phyloP scores from a whole-genome alignment of 2,797 vertebrate species.

The Astyanax mexicanus region DNA sequence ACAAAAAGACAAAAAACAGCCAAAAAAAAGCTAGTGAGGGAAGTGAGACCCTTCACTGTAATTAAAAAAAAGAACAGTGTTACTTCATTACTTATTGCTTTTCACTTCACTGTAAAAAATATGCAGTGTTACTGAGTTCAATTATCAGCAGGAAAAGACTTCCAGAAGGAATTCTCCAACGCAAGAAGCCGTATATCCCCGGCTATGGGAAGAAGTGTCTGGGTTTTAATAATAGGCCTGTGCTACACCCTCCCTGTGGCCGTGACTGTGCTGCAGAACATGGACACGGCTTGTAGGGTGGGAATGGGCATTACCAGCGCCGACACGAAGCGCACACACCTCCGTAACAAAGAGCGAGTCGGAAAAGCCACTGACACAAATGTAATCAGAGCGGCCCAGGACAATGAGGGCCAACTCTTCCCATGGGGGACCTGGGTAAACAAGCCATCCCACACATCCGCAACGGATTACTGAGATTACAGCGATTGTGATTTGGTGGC shows the following conservation, averaged over 20 bases:
- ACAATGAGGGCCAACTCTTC: constrained; percentile 50
- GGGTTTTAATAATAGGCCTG: background rate
- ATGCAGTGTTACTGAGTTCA: background rate
- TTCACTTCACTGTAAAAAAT: background rate
- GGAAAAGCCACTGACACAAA: constrained; percentile 40
- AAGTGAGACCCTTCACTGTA: background rate
- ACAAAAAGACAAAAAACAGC: too few species aligned
- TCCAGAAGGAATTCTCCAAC: too few species aligned
- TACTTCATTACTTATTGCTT: too few species aligned
- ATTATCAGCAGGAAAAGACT: background rate
- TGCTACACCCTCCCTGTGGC: background rate
- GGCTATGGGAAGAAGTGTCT: background rate
- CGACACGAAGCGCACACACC: constrained; percentile 26
- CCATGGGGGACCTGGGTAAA: constrained; percentile 49
- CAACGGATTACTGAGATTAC: constrained; percentile 40
- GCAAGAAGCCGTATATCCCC: too few species aligned
- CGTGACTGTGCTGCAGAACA: background rate
- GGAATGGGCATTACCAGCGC: constrained; percentile 23
- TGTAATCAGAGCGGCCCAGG: constrained; percentile 26
- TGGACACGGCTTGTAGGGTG: background rate
- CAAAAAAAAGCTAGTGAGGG: background rate
- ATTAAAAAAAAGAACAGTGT: too few species aligned
- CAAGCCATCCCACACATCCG: constrained; percentile 42
- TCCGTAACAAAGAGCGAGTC: constrained; percentile 21
- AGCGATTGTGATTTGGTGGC: background rate